These are phyloP conservation scores for Volucella inflata DNA, from an alignment of 2,888 invertebrate species.

Conservation along the genomic window DNA sequence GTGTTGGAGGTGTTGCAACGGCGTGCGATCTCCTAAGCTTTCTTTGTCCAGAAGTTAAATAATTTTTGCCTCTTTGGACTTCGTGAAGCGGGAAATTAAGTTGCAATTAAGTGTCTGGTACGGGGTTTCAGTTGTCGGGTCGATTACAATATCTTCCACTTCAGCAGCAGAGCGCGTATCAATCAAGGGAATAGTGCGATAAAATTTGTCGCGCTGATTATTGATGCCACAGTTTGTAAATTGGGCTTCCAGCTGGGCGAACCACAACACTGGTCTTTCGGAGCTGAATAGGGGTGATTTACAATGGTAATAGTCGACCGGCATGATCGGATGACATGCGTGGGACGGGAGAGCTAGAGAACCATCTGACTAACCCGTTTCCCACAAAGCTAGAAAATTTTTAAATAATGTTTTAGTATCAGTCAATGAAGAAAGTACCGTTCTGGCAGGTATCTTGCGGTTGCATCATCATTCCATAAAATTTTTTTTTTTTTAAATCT, in stretches of 20 bases:
- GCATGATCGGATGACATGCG: no score
- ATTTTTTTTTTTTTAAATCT: no score
- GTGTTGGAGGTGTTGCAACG: constrained; percentile 29
- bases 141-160: constrained; percentile 11
- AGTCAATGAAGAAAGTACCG: no score
- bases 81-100: constrained; percentile 21
- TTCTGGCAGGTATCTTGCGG: no score
- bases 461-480: no score
- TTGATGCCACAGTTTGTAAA: constrained; percentile 2
- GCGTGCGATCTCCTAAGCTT: constrained; percentile 27
- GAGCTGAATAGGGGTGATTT: background rate
- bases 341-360: no score
- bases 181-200: constrained; percentile 2
- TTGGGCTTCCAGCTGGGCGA: constrained; percentile 7
- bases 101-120: constrained; percentile 28
- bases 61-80: constrained; percentile 30
- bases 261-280: constrained; percentile 21
- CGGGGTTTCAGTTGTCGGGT: background rate
- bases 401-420: no score
- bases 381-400: no score
- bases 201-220: constrained; percentile 7
- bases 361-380: no score
- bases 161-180: constrained; percentile 18
- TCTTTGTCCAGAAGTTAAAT: no score
- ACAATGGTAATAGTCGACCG: no score